Conservation (phyloP, 2,797 vertebrate species). For the Peromyscus nudipes region DNA sequence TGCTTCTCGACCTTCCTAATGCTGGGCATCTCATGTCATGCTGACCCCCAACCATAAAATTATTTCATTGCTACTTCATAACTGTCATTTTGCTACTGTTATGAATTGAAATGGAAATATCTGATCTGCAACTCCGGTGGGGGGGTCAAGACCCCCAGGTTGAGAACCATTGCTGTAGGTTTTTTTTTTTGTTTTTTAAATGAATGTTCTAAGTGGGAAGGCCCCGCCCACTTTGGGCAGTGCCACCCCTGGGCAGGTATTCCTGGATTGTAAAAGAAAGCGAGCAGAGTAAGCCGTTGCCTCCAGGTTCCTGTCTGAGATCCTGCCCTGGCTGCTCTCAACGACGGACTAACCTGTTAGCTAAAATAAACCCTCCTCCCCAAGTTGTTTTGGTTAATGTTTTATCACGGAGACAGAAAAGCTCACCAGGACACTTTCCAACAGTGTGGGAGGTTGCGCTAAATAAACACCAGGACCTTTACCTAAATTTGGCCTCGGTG, state of each 20-base stretch:
- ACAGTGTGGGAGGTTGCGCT: background rate
- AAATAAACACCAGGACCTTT: slow-evolving; percentile 6
- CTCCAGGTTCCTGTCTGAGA: background rate
- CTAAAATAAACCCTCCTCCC: background rate
- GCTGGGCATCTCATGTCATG: background rate
- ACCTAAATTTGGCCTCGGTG: background rate
- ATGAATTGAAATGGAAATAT: background rate
- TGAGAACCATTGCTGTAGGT: background rate
- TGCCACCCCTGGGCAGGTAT: background rate
- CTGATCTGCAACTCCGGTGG: background rate
- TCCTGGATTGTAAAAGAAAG: too few species aligned
- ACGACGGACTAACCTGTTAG: background rate
- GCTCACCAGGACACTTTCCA: background rate
- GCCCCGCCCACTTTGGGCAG: background rate
- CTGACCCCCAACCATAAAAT: background rate
- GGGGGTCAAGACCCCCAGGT: background rate
- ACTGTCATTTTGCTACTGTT: background rate
- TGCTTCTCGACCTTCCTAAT: background rate
- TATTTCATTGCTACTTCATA: background rate
- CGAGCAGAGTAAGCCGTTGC: background rate
- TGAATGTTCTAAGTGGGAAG: background rate
- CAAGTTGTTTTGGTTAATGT: background rate
- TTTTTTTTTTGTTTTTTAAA: background rate
- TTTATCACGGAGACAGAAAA: background rate
- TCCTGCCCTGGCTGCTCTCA: background rate